Evolutionary conservation across 1,140 invertebrate genomes (phyloP).

Genomic region (Drosophila cardini): DNA sequence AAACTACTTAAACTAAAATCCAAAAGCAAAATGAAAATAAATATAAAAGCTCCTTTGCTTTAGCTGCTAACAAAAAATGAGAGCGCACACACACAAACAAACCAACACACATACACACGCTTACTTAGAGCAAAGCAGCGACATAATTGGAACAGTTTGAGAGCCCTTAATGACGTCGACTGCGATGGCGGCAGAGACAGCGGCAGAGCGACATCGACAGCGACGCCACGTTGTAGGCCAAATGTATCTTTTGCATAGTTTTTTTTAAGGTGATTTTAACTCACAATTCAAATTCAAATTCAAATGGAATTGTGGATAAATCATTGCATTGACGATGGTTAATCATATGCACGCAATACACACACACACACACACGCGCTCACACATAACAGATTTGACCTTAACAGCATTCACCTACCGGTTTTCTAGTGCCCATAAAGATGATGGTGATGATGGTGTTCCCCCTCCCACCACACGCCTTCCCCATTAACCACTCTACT

Average conservation of each 20-base stretch:
- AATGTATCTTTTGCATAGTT: conserved; percentile 64
- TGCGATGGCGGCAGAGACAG: not conserved
- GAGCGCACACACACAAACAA: conserved; percentile 39
- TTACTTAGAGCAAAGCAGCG: conserved; percentile 41
- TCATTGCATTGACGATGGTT: conserved; percentile 63
- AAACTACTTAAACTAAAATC: conserved; percentile 51
- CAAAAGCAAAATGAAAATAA: conserved; percentile 63
- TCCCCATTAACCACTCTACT: not conserved
- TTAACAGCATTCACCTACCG: conserved; percentile 71
- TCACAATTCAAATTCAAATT: conserved; percentile 62
- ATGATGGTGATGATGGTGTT: conserved; percentile 21
- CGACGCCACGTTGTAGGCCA: conserved; percentile 61
- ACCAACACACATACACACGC: conserved; percentile 31
- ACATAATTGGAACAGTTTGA: conserved; percentile 80
- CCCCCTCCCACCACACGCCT: not conserved
- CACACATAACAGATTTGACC: conserved; percentile 73
- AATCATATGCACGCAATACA: conserved; percentile 40
- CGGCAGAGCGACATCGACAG: not conserved
- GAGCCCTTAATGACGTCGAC: conserved; percentile 76
- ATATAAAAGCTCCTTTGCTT: conserved; percentile 48
- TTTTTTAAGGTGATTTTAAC: conserved; percentile 41
- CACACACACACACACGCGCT: conserved; percentile 40
- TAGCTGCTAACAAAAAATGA: conserved; percentile 59
- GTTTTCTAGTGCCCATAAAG: conserved; percentile 61
- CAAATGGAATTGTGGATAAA: conserved; percentile 62